A percentile compares a stretch with the other conserved stretches of the same genome.
Conservation (phyloP, 2,888 invertebrate species). For the Drosophila ochracea region DNA sequence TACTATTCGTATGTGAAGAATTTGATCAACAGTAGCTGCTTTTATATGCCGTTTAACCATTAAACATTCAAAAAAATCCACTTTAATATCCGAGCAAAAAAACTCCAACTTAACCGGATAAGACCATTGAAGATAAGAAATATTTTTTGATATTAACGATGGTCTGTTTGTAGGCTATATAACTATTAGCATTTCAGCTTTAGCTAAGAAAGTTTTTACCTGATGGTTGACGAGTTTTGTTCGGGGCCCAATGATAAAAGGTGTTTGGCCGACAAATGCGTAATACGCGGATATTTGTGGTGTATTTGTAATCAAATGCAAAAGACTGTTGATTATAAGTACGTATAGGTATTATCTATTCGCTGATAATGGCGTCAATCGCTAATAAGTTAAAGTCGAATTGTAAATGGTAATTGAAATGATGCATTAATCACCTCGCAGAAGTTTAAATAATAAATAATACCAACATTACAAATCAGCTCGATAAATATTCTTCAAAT, state of each 20-base stretch:
- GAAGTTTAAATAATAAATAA: conserved; percentile 6
- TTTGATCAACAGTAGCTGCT: neutral
- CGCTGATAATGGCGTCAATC: conserved; percentile 19
- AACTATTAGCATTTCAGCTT: neutral
- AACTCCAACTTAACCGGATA: neutral
- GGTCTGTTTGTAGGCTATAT: conserved; percentile 25
- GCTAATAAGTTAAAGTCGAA: conserved; percentile 21
- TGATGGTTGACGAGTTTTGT: conserved; percentile 54
- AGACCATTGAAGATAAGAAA: conserved; percentile 20
- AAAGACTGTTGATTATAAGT: conserved; percentile 45
- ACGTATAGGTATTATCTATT: conserved; percentile 32
- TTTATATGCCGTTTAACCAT: conserved; percentile 31
- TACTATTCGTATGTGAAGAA: conserved; percentile 13
- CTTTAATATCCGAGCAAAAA: conserved; percentile 12
- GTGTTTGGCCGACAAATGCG: conserved; percentile 21
- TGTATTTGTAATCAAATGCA: conserved; percentile 32
- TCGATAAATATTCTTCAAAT: neutral
- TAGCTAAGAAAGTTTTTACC: conserved; percentile 31
- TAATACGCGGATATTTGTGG: conserved; percentile 22
- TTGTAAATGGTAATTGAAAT: conserved; percentile 28
- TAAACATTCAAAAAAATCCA: conserved; percentile 1
- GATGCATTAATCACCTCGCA: conserved; percentile 15
- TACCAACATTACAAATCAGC: conserved; percentile 17
- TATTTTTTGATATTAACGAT: neutral
- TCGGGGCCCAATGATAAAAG: conserved; percentile 47